Conservation (phyloP, 1,140 invertebrate genomes). For the Philaenus spumarius region DNA sequence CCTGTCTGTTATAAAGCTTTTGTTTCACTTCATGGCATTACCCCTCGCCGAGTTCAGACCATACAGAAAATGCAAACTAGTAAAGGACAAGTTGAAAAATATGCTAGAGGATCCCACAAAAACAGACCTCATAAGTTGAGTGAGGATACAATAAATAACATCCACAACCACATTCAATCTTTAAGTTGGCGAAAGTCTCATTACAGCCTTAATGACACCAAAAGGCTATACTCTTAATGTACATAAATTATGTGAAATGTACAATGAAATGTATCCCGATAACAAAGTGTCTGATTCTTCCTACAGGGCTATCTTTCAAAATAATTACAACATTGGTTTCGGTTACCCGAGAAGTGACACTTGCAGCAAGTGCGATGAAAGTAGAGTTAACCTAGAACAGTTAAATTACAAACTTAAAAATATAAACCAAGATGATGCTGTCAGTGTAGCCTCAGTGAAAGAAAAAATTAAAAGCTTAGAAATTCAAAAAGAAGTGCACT, state of each 20-base stretch:
- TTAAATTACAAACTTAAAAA: no score
- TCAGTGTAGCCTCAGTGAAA: no score
- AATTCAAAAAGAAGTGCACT: no score
- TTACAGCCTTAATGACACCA: conserved; percentile 7
- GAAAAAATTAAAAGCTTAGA: no score
- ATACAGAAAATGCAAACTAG: conserved; percentile 2
- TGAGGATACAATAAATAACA: not conserved
- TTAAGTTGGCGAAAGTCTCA: conserved; percentile 4
- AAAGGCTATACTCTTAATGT: conserved; percentile 10
- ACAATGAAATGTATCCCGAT: conserved; percentile 14
- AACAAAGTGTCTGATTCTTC: conserved; percentile 4
- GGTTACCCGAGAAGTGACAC: conserved; percentile 7
- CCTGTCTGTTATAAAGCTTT: conserved; percentile 4
- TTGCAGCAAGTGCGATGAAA: conserved; percentile 14
- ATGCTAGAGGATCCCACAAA: conserved; percentile 10
- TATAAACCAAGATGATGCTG: no score
- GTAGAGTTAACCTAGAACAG: no score
- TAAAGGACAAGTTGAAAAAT: conserved; percentile 1
- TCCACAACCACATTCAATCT: conserved; percentile 13
- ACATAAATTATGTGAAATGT: conserved; percentile 4
- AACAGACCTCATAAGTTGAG: conserved; percentile 14
- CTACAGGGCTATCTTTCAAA: conserved; percentile 11
- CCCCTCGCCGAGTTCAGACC: conserved; percentile 13
- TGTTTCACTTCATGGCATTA: conserved; percentile 4
- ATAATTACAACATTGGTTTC: conserved; percentile 15